Percentiles rank a stretch among this genome's conserved stretches.
phyloP scores from a whole-genome alignment of 2,113 vertebrate genomes.

The Odontophorus gujanensis region DNA sequence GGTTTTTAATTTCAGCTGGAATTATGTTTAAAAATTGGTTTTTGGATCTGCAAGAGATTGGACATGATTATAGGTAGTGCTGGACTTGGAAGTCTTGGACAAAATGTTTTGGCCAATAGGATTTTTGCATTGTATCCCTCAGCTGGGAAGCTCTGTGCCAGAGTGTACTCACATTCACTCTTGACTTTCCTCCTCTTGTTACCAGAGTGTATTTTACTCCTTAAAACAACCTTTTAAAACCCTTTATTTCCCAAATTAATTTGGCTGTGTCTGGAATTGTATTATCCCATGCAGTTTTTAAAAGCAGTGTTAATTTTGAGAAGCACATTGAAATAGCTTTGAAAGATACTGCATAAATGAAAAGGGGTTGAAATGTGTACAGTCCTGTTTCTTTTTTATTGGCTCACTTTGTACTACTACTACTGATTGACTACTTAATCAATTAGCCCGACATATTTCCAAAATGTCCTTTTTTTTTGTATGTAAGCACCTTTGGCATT shows the following conservation, averaged over 20 bases:
- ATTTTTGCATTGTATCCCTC: constrained; percentile 63
- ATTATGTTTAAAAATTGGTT: constrained; percentile 71
- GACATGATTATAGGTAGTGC: constrained; percentile 68
- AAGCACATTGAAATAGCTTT: constrained; percentile 25
- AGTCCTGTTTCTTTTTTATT: background rate
- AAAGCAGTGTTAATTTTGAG: background rate
- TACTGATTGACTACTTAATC: background rate
- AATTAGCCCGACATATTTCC: background rate
- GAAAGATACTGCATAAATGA: constrained; percentile 1
- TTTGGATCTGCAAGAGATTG: constrained; percentile 65
- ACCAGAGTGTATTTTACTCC: constrained; percentile 14
- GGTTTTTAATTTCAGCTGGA: constrained; percentile 63
- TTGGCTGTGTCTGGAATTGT: background rate
- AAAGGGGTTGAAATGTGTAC: background rate
- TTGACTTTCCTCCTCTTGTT: constrained; percentile 46
- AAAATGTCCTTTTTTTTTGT: background rate
- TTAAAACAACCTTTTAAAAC: constrained; percentile 2
- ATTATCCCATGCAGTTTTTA: background rate
- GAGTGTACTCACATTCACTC: constrained; percentile 56
- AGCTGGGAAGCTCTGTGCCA: constrained; percentile 38
- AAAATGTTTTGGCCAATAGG: constrained; percentile 39
- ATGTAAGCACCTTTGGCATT: background rate
- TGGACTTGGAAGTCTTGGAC: constrained; percentile 67
- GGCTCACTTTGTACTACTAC: background rate
- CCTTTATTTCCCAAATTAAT: constrained; percentile 21